A percentile compares a stretch with the other conserved stretches of the same genome.
Conservation (phyloP, 2,888 invertebrate genomes). For the Tenodera sinensis region DNA sequence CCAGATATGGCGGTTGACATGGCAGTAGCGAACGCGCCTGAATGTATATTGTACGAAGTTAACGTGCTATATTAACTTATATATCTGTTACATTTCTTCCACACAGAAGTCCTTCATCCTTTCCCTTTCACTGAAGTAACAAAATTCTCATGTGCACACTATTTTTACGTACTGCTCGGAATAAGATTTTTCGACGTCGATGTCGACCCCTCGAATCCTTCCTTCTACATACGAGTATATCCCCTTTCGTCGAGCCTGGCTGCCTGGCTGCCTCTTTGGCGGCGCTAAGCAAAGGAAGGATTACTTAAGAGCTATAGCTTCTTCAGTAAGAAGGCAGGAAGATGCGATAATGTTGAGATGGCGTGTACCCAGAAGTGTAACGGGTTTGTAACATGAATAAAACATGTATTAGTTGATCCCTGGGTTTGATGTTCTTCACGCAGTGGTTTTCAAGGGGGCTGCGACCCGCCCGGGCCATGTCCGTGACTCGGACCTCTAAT, state of each 20-base stretch:
- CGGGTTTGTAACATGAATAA: conserved; percentile 11
- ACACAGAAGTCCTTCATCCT: no score
- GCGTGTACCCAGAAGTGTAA: conserved; percentile 3
- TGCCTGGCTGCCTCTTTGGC: no score
- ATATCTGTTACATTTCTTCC: no score
- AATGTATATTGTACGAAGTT: no score
- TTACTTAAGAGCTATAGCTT: neutral
- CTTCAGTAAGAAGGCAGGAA: neutral
- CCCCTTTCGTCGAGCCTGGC: neutral
- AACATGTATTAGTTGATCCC: neutral
- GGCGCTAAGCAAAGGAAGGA: neutral
- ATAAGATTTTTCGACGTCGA: neutral
- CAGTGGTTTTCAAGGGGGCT: no score
- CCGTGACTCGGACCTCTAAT: neutral
- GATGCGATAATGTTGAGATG: conserved; percentile 5
- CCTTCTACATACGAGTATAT: no score
- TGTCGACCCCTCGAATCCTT: neutral
- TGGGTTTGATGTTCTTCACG: neutral
- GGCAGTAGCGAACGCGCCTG: no score
- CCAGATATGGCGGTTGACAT: no score
- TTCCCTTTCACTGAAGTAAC: neutral
- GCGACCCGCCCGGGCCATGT: neutral
- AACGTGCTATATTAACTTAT: no score
- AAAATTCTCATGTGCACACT: neutral
- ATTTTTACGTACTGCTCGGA: neutral